Conservation (phyloP, 1,140 invertebrate genomes). For the Bombus picipes region DNA sequence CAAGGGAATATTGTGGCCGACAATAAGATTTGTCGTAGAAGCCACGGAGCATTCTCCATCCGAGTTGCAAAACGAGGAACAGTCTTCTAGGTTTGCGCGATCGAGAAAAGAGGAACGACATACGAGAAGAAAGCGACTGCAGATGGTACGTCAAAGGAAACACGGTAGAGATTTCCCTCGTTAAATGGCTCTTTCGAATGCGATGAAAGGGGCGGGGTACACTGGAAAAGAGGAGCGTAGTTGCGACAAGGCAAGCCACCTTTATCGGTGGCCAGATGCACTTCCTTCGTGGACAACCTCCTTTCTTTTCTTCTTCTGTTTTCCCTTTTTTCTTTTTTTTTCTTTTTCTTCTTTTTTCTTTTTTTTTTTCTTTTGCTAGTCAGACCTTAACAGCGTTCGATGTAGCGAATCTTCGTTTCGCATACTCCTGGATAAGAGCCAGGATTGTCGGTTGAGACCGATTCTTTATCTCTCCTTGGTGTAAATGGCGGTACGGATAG, state of each 20-base stretch:
- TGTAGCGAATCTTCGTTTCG: constrained; percentile 26
- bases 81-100: constrained; percentile 8
- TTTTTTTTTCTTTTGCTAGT: constrained; percentile 25
- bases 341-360: neutral
- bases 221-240: constrained; percentile 54
- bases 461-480: constrained; percentile 47
- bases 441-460: constrained; percentile 38
- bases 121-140: neutral
- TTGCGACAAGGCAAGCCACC: constrained; percentile 42
- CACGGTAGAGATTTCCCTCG: constrained; percentile 53
- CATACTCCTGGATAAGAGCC: constrained; percentile 45
- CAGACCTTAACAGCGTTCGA: constrained; percentile 44
- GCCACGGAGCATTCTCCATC: neutral
- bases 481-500: neutral
- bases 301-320: neutral
- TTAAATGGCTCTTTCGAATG: constrained; percentile 57
- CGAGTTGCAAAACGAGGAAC: neutral
- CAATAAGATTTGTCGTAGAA: constrained; percentile 6
- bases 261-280: constrained; percentile 60
- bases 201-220: constrained; percentile 28
- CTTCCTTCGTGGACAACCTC: constrained; percentile 42
- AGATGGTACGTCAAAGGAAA: constrained; percentile 54
- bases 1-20: neutral
- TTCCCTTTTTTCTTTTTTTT: constrained; percentile 21
- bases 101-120: neutral